Evolutionary conservation across 92 coral and sea anemone genomes (phyloP).

Genomic region (Nematostella vectensis): DNA sequence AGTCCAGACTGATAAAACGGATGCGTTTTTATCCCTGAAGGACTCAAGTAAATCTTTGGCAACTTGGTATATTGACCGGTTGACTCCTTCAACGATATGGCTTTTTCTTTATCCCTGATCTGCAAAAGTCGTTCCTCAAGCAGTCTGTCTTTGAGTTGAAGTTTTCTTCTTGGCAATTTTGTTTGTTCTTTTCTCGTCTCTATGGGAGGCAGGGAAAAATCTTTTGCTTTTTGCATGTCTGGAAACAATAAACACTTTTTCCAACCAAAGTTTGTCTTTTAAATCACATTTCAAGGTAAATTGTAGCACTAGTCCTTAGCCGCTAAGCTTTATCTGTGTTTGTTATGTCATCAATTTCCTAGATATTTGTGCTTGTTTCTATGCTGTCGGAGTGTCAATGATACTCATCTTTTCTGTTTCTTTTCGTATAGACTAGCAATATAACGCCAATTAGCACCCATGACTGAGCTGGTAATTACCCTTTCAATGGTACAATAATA

Average conservation of each 20-base stretch:
- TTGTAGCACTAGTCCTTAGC: no score
- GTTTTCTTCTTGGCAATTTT: conserved; percentile 11
- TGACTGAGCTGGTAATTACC: background rate
- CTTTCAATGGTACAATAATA: background rate
- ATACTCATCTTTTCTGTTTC: background rate
- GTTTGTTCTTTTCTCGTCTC: conserved; percentile 16
- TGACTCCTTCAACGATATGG: background rate
- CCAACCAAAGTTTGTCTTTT: no score
- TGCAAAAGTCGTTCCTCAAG: conserved; percentile 15
- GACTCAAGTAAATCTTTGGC: conserved; percentile 8
- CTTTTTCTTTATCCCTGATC: conserved; percentile 14
- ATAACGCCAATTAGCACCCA: background rate
- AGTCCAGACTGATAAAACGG: conserved; percentile 9
- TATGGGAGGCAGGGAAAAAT: background rate
- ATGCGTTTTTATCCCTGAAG: background rate
- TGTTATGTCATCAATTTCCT: background rate
- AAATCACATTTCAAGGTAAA: no score
- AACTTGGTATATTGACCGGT: background rate
- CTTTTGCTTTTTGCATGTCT: no score
- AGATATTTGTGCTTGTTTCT: no score
- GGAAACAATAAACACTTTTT: no score
- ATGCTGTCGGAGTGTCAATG: background rate
- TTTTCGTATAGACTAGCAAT: background rate
- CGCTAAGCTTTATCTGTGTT: background rate
- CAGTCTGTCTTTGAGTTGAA: conserved; percentile 12